Conservation (phyloP, 2,888 invertebrate genomes). For the Zhengitettix transpicula region DNA sequence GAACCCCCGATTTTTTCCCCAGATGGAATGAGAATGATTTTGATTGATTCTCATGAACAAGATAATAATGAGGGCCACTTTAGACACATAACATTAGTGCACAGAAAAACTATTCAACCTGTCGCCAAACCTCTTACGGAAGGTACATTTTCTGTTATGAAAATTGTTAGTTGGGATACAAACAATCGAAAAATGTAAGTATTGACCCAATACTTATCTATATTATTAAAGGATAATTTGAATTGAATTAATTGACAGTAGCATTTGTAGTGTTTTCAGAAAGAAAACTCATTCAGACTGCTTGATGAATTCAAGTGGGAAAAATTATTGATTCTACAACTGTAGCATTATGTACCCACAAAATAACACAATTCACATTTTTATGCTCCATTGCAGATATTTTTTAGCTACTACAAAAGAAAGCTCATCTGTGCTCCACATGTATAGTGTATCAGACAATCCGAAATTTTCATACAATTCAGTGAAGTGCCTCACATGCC, state of each 20-base stretch:
- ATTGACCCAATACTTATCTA: too few species aligned
- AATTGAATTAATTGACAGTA: neutral
- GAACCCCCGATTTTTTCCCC: slow-evolving; percentile 50
- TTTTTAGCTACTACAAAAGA: slow-evolving; percentile 46
- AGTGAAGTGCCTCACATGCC: slow-evolving; percentile 50
- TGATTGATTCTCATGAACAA: slow-evolving; percentile 54
- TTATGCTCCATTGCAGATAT: slow-evolving; percentile 37
- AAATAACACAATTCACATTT: neutral
- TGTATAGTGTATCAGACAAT: slow-evolving; percentile 34
- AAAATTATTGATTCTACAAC: too few species aligned
- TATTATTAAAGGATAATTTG: too few species aligned
- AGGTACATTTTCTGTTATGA: neutral
- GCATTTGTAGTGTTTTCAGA: too few species aligned
- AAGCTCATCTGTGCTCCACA: slow-evolving; percentile 51
- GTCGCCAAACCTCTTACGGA: neutral
- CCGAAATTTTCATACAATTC: slow-evolving; percentile 21
- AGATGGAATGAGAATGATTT: slow-evolving; percentile 47
- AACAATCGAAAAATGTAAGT: neutral
- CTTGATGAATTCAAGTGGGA: too few species aligned
- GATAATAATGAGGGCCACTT: slow-evolving; percentile 25
- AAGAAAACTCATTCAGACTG: too few species aligned
- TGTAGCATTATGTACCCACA: too few species aligned
- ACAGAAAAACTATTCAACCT: neutral
- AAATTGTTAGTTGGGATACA: slow-evolving; percentile 1
- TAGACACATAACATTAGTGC: slow-evolving; percentile 15